Evolutionary conservation across 2,797 vertebrate genomes (phyloP).

Genomic region (Borostomias antarcticus): DNA sequence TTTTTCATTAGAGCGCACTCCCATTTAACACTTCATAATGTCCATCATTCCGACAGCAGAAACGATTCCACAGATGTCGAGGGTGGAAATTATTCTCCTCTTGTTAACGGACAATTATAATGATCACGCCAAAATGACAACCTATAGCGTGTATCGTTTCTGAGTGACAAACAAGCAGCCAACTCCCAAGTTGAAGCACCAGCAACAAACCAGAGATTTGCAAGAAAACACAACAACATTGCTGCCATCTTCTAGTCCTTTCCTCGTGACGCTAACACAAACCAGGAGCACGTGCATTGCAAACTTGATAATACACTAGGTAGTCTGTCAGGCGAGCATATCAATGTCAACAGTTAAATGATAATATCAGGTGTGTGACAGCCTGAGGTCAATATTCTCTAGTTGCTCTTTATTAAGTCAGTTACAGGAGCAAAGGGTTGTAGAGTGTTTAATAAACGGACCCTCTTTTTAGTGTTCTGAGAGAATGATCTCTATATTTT

Average conservation of each 20-base stretch:
- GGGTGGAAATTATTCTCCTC: background rate
- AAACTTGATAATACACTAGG: too few species aligned
- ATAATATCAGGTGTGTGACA: too few species aligned
- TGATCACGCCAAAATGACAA: background rate
- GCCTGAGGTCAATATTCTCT: too few species aligned
- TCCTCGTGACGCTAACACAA: too few species aligned
- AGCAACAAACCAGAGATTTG: too few species aligned
- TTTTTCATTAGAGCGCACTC: constrained; percentile 41
- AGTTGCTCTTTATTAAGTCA: background rate
- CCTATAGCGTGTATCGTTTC: background rate
- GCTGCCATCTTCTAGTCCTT: too few species aligned
- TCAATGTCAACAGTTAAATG: too few species aligned
- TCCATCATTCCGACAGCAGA: constrained; percentile 34
- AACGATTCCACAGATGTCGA: constrained; percentile 36
- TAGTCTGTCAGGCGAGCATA: too few species aligned
- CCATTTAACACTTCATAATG: constrained; percentile 40
- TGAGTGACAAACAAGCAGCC: background rate
- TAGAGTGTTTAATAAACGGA: background rate
- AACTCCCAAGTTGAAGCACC: too few species aligned
- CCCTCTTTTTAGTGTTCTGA: background rate
- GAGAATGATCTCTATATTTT: background rate
- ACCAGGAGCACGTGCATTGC: too few species aligned
- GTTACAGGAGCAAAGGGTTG: background rate
- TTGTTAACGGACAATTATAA: background rate
- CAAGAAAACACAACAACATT: too few species aligned